Conservation (phyloP, 1,140 invertebrate species). For the Aphis craccivora region DNA sequence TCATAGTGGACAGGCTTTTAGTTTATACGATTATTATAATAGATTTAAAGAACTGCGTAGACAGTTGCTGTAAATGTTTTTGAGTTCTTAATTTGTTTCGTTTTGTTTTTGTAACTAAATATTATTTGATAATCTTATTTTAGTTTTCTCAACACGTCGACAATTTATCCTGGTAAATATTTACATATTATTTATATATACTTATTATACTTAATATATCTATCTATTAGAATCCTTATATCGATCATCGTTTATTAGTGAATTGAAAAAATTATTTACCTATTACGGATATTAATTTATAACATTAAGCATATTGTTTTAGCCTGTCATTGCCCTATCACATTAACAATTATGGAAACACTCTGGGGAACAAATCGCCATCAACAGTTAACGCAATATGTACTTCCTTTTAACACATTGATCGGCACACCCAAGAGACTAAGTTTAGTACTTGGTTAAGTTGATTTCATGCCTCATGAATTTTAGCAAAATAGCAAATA, state of each 20-base stretch:
- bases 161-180: too few relatives aligned
- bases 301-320: background rate
- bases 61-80: background rate
- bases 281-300: background rate
- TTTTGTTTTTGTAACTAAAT: background rate
- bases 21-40: background rate
- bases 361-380: background rate
- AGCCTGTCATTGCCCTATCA: background rate
- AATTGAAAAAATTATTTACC: background rate
- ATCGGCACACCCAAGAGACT: background rate
- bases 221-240: background rate
- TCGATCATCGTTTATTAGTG: background rate
- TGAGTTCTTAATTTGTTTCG: background rate
- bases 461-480: background rate
- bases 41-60: background rate
- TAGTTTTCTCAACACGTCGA: too few relatives aligned
- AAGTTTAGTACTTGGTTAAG: background rate
- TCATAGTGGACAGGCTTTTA: background rate
- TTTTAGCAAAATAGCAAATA: background rate
- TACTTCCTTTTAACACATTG: constrained; percentile 8
- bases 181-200: too few relatives aligned
- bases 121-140: background rate
- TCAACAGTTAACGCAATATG: background rate
- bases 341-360: background rate
- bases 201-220: background rate